Percentiles rank a stretch among this genome's conserved stretches.
Evolutionary conservation across 2,113 vertebrate species (phyloP).

Genomic region (Upupa epops): DNA sequence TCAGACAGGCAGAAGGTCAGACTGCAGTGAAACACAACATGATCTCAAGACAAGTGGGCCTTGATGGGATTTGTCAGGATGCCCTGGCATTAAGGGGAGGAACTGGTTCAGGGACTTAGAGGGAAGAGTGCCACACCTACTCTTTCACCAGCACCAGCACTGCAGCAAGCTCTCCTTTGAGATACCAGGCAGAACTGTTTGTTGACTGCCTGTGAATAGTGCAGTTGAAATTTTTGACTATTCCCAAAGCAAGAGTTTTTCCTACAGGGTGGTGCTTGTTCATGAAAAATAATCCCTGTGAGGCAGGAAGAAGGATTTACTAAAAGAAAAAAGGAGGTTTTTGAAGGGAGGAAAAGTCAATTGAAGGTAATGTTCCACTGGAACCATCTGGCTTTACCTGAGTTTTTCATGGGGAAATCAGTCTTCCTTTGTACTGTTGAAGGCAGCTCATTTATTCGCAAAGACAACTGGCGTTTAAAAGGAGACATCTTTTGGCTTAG

Average conservation of each 20-base stretch:
- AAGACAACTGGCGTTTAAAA: constrained; percentile 94
- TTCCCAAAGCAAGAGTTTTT: not conserved
- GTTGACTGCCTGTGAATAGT: not conserved
- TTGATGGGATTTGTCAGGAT: not conserved
- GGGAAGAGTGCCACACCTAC: not conserved
- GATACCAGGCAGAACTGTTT: not conserved
- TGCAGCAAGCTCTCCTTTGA: not conserved
- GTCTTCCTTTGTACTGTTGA: constrained; percentile 96
- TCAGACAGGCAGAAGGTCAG: not conserved
- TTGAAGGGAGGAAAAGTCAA: not conserved
- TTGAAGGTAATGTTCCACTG: not conserved
- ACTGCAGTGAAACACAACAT: not conserved
- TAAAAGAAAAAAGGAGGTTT: not conserved
- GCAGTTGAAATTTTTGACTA: not conserved
- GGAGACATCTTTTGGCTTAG: constrained; percentile 98
- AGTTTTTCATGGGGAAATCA: constrained; percentile 91
- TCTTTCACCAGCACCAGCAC: not conserved
- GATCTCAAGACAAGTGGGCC: not conserved
- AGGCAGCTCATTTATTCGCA: constrained; percentile 95
- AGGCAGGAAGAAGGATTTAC: not conserved
- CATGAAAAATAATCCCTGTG: not conserved
- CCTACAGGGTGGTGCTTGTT: not conserved
- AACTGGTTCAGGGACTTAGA: constrained; percentile 29
- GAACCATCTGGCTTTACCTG: constrained; percentile 78
- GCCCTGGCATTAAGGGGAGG: not conserved